These are phyloP conservation scores for Macroteleia sp. DNA, from an alignment of 2,888 invertebrate species.

Conservation along the genomic window DNA sequence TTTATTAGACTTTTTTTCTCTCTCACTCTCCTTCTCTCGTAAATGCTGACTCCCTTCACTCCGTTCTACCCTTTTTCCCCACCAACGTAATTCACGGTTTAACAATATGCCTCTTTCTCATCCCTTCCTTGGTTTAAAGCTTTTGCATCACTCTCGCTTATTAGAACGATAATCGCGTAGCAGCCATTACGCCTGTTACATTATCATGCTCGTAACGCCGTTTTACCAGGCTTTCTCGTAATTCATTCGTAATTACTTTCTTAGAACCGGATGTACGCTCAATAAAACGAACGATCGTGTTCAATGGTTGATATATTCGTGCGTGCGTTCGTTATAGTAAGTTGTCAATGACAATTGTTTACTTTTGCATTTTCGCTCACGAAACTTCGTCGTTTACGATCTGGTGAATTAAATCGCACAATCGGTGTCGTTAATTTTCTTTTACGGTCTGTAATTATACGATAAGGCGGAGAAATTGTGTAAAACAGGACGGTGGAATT, in stretches of 20 bases:
- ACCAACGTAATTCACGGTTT: conserved; percentile 46
- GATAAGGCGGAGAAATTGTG: conserved; percentile 1
- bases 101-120: conserved; percentile 55
- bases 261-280: conserved; percentile 76
- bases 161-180: conserved; percentile 81
- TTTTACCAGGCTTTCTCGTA: conserved; percentile 71
- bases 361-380: not conserved
- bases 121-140: conserved; percentile 64
- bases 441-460: not conserved
- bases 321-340: conserved; percentile 13
- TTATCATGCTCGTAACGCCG: conserved; percentile 77
- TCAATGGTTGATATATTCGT: conserved; percentile 47
- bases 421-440: conserved; percentile 4
- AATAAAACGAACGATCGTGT: conserved; percentile 68
- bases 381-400: too few species aligned
- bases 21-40: conserved; percentile 22
- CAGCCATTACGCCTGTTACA: conserved; percentile 80
- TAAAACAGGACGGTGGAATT: not conserved
- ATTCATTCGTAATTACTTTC: conserved; percentile 81
- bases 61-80: conserved; percentile 49
- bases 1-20: conserved; percentile 50
- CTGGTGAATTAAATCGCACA: conserved; percentile 23
- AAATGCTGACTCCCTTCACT: conserved; percentile 14
- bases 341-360: conserved; percentile 37
- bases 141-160: conserved; percentile 80